A percentile compares a stretch with the other conserved stretches of the same genome.
These are phyloP conservation scores for Echinops telfairi DNA, from an alignment of 2,113 vertebrate species.

Conservation along the genomic window DNA sequence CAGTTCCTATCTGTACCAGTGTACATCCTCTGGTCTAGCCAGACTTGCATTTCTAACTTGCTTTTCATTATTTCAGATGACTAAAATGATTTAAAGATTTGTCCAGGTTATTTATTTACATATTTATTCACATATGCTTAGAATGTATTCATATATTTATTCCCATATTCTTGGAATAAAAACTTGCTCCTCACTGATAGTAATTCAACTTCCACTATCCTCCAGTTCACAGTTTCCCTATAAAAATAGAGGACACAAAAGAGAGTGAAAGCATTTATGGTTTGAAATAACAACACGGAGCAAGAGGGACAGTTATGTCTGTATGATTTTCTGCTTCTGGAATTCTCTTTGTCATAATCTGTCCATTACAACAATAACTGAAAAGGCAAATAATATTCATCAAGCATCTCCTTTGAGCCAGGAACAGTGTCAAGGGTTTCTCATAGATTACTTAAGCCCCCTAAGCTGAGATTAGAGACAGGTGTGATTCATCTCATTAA, in stretches of 20 bases:
- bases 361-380: slow-evolving; percentile 66
- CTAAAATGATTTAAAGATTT: background rate
- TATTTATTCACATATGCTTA: slow-evolving; percentile 21
- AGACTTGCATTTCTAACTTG: background rate
- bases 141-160: background rate
- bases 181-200: slow-evolving; percentile 40
- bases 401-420: background rate
- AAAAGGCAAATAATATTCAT: slow-evolving; percentile 21
- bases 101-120: slow-evolving; percentile 26
- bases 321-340: background rate
- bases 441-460: background rate
- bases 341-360: background rate
- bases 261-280: slow-evolving; percentile 45
- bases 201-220: background rate
- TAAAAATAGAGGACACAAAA: slow-evolving; percentile 49
- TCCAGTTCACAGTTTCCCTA: slow-evolving; percentile 28
- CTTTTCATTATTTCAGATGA: slow-evolving; percentile 29
- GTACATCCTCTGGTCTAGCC: no score
- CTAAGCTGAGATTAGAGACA: background rate
- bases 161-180: slow-evolving; percentile 43
- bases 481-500: background rate
- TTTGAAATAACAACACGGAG: background rate
- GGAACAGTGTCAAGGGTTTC: background rate
- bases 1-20: no score
- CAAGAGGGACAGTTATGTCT: slow-evolving; percentile 57